Base-by-base conservation (phyloP, 2,888 invertebrate genomes). In the Urechis unicinctus region DNA sequence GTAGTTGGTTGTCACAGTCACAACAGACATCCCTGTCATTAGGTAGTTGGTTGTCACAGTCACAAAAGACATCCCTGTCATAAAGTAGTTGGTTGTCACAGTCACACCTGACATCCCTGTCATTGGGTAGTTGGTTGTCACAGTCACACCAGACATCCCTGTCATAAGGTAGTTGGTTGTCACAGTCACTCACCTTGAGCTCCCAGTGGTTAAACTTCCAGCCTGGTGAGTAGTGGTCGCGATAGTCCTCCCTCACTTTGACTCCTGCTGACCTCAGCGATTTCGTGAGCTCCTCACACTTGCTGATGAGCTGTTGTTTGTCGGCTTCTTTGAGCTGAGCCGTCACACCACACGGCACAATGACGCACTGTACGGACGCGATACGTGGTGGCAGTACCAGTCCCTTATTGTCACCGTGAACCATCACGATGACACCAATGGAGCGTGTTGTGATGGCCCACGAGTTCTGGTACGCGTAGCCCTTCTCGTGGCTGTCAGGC, bases 121-220 rank as follows among this genome's bases (percentile, higher is more conserved):
- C n/a, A n/a, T n/a, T n/a, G n/a, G n/a, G n/a, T n/a, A n/a, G n/a
- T n/a, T n/a, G n/a, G n/a, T n/a, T n/a, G n/a, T n/a, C n/a, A n/a
- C n/a, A n/a, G n/a, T n/a, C n/a, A n/a, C n/a, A n/a, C n/a, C n/a
- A n/a, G n/a, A n/a, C n/a, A n/a, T n/a, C n/a, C n/a, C n/a, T n/a
- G n/a, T n/a, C n/a, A n/a, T n/a, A n/a, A n/a, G n/a, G n/a, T n/a
- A n/a, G 36, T 13, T 36, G 9, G 17, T 36, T 13, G 17, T 13
- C 36, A 51, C 13, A 26, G 6, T 13, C 5, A 5, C 47, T 61
- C 72, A 86, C 88, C 84, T 94, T 95, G 36, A 95, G 79, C 75
- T 95, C 94, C 94, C 94, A 95, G 73, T 95, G 91, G 75, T 94
- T 95, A 77, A 92, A 96, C 80, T 98, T 99, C 98, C 98, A 99